Conservation (phyloP, 2,888 invertebrate species). For the Tubiluchus corallicola region DNA sequence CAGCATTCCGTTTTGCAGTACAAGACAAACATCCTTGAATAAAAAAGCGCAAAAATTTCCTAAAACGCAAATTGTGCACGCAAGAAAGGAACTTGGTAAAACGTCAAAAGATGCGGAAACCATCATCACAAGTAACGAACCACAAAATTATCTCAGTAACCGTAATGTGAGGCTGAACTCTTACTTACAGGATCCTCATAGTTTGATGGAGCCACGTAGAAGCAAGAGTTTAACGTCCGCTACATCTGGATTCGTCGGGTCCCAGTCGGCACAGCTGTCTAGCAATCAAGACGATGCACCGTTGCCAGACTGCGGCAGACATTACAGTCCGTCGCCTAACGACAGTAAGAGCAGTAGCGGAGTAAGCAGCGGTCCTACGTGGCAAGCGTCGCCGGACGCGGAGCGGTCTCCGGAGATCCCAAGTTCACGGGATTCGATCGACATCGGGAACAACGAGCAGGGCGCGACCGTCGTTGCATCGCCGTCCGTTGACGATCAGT, state of each 20-base stretch:
- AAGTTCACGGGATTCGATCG: neutral
- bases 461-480: neutral
- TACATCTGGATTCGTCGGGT: neutral
- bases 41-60: neutral
- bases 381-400: neutral
- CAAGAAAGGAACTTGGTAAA: too few species aligned
- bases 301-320: neutral
- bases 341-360: constrained; percentile 3
- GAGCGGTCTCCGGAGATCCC: neutral
- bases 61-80: too few species aligned
- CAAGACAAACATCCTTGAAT: too few species aligned
- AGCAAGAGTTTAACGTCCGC: neutral
- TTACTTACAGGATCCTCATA: neutral
- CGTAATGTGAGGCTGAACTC: constrained; percentile 1
- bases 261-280: neutral
- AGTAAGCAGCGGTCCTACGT: neutral
- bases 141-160: neutral
- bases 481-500: neutral
- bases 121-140: too few species aligned
- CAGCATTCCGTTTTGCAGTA: too few species aligned
- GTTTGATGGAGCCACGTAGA: neutral
- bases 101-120: constrained; percentile 1
- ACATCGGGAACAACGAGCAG: neutral
- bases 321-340: neutral
- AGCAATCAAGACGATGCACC: neutral